Percentiles rank a stretch among this genome's conserved stretches.
Evolutionary conservation across 2,888 invertebrate species (phyloP).

Genomic region (Dryadula phaetusa): DNA sequence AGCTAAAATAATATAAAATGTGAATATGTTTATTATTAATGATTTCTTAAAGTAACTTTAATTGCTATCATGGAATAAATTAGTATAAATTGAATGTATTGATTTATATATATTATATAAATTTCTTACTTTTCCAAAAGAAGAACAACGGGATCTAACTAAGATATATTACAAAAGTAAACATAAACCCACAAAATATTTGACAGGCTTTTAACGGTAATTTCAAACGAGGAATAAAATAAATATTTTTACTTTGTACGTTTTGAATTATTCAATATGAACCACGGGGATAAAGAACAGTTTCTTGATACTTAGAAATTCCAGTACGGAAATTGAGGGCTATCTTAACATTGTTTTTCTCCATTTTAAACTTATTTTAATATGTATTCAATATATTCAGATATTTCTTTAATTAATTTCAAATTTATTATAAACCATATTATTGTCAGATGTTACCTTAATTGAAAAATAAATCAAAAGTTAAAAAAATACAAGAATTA

Average conservation of each 20-base stretch:
- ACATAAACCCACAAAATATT: conserved; percentile 38
- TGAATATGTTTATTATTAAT: no score
- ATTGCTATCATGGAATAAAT: background rate
- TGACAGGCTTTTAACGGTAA: conserved; percentile 46
- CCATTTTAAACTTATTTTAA: background rate
- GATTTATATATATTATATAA: background rate
- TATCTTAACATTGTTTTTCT: conserved; percentile 11
- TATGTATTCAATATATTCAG: no score
- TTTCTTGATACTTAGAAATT: conserved; percentile 6
- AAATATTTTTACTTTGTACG: conserved; percentile 28
- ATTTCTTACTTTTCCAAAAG: background rate
- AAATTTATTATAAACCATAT: no score
- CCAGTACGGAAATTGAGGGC: conserved; percentile 1
- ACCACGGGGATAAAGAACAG: background rate
- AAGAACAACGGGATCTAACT: conserved; percentile 45
- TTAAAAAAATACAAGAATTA: no score
- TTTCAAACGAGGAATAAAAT: conserved; percentile 34
- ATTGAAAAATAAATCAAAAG: no score
- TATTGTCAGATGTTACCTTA: no score
- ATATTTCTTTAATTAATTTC: no score
- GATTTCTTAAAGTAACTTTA: background rate
- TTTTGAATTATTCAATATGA: conserved; percentile 45
- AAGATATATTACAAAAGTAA: conserved; percentile 44
- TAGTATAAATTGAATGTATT: background rate
- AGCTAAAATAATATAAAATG: background rate